A percentile compares a stretch with the other conserved stretches of the same genome.
These are phyloP conservation scores for Mechanitis messenoides DNA, from an alignment of 2,888 invertebrate species.

Conservation along the genomic window DNA sequence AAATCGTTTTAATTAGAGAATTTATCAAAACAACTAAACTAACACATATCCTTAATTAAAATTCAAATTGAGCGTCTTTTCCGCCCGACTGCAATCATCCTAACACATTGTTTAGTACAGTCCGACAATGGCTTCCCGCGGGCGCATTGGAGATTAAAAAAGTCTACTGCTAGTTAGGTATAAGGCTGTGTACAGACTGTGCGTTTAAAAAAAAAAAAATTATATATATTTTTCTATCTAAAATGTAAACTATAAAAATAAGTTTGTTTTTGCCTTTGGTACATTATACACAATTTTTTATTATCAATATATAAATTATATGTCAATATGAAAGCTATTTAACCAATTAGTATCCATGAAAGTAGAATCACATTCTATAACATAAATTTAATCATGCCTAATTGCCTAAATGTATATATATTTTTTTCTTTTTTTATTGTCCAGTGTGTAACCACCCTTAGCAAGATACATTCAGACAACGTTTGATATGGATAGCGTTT, in stretches of 20 bases:
- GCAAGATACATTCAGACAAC: conserved; percentile 1
- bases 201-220: not conserved
- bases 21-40: not conserved
- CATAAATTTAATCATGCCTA: too few relatives aligned
- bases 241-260: too few relatives aligned
- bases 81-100: conserved; percentile 3
- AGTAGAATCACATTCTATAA: too few relatives aligned
- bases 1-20: not conserved
- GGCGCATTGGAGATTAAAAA: conserved; percentile 45
- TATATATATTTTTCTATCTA: not conserved
- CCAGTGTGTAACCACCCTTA: not conserved
- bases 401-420: too few relatives aligned
- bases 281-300: too few relatives aligned
- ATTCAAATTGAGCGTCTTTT: conserved; percentile 2
- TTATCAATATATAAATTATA: too few relatives aligned
- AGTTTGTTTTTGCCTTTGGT: too few relatives aligned
- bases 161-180: conserved; percentile 11
- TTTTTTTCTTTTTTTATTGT: not conserved
- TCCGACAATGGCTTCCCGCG: conserved; percentile 43
- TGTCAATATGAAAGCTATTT: too few relatives aligned
- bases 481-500: conserved; percentile 5
- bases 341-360: too few relatives aligned
- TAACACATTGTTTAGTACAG: conserved; percentile 5
- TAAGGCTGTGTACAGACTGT: conserved; percentile 8
- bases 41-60: not conserved